These are phyloP conservation scores for Trichonephila inaurata DNA, from an alignment of 1,140 invertebrate species.

Conservation along the genomic window DNA sequence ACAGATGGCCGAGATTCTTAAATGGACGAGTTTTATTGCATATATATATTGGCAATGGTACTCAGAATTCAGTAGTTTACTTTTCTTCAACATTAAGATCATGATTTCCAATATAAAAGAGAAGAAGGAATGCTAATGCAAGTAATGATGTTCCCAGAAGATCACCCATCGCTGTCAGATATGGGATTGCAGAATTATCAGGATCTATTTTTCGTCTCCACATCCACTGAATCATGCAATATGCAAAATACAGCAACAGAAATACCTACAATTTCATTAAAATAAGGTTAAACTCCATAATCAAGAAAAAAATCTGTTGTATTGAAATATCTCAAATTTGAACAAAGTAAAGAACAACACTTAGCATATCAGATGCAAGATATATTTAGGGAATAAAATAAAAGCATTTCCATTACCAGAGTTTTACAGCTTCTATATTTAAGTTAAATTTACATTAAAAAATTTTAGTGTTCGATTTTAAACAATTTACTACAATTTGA, in stretches of 20 bases:
- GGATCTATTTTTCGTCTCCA: slow-evolving; percentile 83
- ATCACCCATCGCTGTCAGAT: slow-evolving; percentile 96
- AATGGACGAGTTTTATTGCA: slow-evolving; percentile 66
- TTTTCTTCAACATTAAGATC: slow-evolving; percentile 35
- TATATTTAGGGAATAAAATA: too few species aligned
- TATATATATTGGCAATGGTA: neutral
- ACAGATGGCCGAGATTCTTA: slow-evolving; percentile 65
- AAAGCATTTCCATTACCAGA: too few species aligned
- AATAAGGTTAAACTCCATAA: too few species aligned
- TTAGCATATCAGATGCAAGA: too few species aligned
- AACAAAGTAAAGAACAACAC: too few species aligned
- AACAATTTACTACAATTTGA: too few species aligned
- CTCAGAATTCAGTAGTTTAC: neutral
- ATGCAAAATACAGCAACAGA: slow-evolving; percentile 82
- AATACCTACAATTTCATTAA: slow-evolving; percentile 78
- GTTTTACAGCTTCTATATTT: too few species aligned
- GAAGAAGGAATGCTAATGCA: slow-evolving; percentile 87
- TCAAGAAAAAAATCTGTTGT: too few species aligned
- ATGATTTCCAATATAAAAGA: slow-evolving; percentile 63
- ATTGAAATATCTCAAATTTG: too few species aligned
- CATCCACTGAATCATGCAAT: slow-evolving; percentile 83
- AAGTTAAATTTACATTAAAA: too few species aligned
- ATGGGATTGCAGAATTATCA: slow-evolving; percentile 86
- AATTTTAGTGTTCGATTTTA: too few species aligned
- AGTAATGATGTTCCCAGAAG: slow-evolving; percentile 93